These are phyloP conservation scores for Morpho deidamia DNA, from an alignment of 2,888 invertebrate genomes.

Conservation along the genomic window DNA sequence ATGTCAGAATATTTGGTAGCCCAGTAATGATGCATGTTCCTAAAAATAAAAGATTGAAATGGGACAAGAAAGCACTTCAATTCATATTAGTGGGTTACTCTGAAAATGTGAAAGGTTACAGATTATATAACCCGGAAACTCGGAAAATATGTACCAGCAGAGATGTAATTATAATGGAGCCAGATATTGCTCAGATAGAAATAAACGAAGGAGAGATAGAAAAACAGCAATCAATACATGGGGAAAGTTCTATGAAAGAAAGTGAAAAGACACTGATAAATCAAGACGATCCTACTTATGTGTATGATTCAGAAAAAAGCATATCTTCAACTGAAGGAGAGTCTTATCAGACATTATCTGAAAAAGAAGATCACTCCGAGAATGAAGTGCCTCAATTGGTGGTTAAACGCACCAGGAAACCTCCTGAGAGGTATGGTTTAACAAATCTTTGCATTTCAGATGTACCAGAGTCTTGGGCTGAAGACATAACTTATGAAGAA, in stretches of 20 bases:
- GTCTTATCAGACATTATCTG: too few relatives aligned
- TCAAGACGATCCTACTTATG: neutral
- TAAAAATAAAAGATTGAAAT: conserved; percentile 17
- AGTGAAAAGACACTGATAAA: conserved; percentile 34
- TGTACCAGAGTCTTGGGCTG: too few relatives aligned
- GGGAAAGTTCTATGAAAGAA: neutral
- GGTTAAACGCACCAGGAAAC: conserved; percentile 11
- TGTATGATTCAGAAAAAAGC: too few relatives aligned
- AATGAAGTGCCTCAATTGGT: too few relatives aligned
- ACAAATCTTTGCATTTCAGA: neutral
- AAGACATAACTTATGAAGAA: neutral
- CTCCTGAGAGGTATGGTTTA: conserved; percentile 17
- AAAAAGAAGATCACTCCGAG: too few relatives aligned
- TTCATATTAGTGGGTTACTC: neutral
- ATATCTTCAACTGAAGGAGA: too few relatives aligned
- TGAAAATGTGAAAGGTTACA: conserved; percentile 5
- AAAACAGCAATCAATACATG: neutral
- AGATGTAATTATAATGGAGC: conserved; percentile 3
- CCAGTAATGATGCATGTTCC: conserved; percentile 20
- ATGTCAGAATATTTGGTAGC: too few relatives aligned
- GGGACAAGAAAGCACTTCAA: conserved; percentile 3
- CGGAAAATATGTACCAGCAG: neutral
- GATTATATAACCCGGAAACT: neutral
- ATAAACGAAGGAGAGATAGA: conserved; percentile 30
- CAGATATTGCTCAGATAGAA: neutral